Evolutionary conservation across 2,888 invertebrate species (phyloP).

Genomic region (Calephelis perditalis): DNA sequence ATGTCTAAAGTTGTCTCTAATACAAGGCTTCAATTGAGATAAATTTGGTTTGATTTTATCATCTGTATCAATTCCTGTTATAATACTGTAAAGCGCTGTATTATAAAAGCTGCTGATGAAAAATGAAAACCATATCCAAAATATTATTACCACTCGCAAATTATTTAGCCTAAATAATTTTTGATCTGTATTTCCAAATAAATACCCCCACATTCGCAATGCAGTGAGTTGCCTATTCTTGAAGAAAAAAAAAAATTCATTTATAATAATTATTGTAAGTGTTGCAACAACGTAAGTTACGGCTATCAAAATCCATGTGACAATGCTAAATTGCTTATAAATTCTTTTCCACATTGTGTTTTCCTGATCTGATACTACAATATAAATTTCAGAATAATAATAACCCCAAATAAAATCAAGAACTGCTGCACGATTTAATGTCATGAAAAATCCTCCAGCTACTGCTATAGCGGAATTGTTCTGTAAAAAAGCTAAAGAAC

Average conservation of each 20-base stretch:
- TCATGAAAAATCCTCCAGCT: slow-evolving; percentile 45
- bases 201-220: slow-evolving; percentile 22
- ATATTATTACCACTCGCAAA: slow-evolving; percentile 19
- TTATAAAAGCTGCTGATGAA: slow-evolving; percentile 27
- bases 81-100: slow-evolving; percentile 26
- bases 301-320: slow-evolving; percentile 40
- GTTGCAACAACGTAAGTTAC: too few relatives aligned
- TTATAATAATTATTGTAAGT: too few relatives aligned
- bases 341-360: slow-evolving; percentile 43
- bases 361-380: slow-evolving; percentile 41
- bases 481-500: slow-evolving; percentile 40
- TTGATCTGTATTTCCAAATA: slow-evolving; percentile 20
- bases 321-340: slow-evolving; percentile 34
- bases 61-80: slow-evolving; percentile 18
- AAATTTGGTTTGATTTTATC: neutral
- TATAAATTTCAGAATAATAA: slow-evolving; percentile 37
- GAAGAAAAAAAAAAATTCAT: too few relatives aligned
- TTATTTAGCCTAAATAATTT: slow-evolving; percentile 16
- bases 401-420: slow-evolving; percentile 50
- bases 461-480: slow-evolving; percentile 40
- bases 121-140: slow-evolving; percentile 30
- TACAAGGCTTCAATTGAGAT: slow-evolving; percentile 13
- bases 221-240: too few relatives aligned
- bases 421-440: slow-evolving; percentile 41
- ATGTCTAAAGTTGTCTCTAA: slow-evolving; percentile 10